Conservation (phyloP, 2,888 invertebrate species). For the Sicus ferrugineus region DNA sequence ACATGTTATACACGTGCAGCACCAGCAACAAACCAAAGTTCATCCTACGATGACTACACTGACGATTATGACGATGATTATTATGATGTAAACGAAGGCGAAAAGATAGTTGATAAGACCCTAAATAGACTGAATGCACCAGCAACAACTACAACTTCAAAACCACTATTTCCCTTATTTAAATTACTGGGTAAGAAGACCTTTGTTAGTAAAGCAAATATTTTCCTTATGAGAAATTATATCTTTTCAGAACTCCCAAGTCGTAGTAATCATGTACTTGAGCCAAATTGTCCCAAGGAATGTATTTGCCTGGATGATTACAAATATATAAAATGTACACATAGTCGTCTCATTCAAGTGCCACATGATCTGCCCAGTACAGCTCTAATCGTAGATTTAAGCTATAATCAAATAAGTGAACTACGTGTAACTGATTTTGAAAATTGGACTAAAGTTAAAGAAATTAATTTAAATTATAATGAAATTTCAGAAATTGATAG, state of each 20-base stretch:
- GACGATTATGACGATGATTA: slow-evolving; percentile 52
- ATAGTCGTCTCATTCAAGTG: slow-evolving; percentile 66
- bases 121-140: slow-evolving; percentile 28
- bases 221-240: background rate
- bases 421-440: slow-evolving; percentile 55
- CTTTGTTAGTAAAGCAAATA: background rate
- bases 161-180: slow-evolving; percentile 25
- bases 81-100: slow-evolving; percentile 43
- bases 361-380: slow-evolving; percentile 63
- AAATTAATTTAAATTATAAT: slow-evolving; percentile 59
- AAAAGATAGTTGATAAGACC: slow-evolving; percentile 28
- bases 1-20: slow-evolving; percentile 52
- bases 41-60: slow-evolving; percentile 45
- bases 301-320: slow-evolving; percentile 59
- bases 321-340: slow-evolving; percentile 65
- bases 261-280: slow-evolving; percentile 56
- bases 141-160: slow-evolving; percentile 29
- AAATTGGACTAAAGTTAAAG: slow-evolving; percentile 54
- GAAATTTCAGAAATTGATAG: slow-evolving; percentile 52
- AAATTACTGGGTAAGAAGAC: slow-evolving; percentile 31
- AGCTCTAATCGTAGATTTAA: slow-evolving; percentile 59
- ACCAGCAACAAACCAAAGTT: slow-evolving; percentile 46
- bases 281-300: slow-evolving; percentile 57
- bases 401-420: slow-evolving; percentile 57
- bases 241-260: background rate